Evolutionary conservation across 2,113 vertebrate species (phyloP).

Genomic region (Cricetomys ansorgei): DNA sequence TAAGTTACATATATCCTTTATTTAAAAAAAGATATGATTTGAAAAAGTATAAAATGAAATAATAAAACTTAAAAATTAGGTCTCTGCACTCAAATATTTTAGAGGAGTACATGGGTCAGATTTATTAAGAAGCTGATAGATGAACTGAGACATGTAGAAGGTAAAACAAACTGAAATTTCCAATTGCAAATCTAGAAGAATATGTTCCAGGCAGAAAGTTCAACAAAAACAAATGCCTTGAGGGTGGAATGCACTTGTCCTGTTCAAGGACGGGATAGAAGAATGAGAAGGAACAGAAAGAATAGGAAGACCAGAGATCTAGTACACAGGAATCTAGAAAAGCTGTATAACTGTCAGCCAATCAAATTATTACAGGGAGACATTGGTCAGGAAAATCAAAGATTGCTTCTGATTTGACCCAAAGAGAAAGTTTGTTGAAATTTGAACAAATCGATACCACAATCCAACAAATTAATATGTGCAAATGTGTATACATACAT

Average conservation of each 20-base stretch:
- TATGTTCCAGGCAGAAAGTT: not conserved
- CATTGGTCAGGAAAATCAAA: not conserved
- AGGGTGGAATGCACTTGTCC: not conserved
- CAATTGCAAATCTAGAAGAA: slow-evolving; percentile 9
- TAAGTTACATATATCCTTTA: not conserved
- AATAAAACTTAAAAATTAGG: not conserved
- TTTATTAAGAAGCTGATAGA: not conserved
- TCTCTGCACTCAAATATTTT: not conserved
- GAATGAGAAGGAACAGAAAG: not conserved
- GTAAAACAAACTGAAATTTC: not conserved
- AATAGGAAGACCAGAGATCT: not conserved
- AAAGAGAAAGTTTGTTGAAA: not conserved
- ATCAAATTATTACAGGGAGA: not conserved
- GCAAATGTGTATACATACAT: slow-evolving; percentile 39
- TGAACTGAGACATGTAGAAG: not conserved
- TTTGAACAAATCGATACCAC: not conserved
- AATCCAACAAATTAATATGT: not conserved
- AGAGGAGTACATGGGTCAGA: not conserved
- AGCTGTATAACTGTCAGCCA: not conserved
- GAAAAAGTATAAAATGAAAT: not conserved
- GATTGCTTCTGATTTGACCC: not conserved
- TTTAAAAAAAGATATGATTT: not conserved
- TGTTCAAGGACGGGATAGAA: not conserved
- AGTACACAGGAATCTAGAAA: not conserved
- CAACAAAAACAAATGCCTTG: not conserved